These are phyloP conservation scores for Aplocera efformata DNA, from an alignment of 2,888 invertebrate genomes.

Conservation along the genomic window DNA sequence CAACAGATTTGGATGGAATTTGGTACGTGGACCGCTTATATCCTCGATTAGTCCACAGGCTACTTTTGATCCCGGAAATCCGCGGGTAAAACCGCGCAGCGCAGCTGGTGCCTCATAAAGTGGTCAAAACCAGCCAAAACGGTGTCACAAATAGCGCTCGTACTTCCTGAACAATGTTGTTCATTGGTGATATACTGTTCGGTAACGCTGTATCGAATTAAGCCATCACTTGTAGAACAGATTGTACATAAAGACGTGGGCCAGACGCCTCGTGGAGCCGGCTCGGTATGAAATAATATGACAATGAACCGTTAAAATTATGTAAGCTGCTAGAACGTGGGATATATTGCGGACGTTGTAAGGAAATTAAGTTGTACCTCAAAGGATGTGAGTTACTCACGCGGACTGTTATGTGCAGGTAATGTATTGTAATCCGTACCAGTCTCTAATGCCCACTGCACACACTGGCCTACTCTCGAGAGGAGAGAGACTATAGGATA, in stretches of 20 bases:
- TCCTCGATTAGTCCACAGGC: too few species aligned
- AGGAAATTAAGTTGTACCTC: constrained; percentile 17
- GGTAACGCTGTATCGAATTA: constrained; percentile 30
- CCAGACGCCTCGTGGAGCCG: constrained; percentile 18
- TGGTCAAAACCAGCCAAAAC: too few species aligned
- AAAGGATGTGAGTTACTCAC: constrained; percentile 10
- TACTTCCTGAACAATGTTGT: constrained; percentile 25
- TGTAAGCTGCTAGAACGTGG: constrained; percentile 13
- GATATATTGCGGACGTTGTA: constrained; percentile 15
- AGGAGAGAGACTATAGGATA: too few species aligned
- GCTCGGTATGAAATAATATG: constrained; percentile 25
- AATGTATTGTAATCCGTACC: constrained; percentile 14
- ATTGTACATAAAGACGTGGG: constrained; percentile 22
- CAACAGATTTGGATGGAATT: too few species aligned
- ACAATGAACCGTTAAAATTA: constrained; percentile 23
- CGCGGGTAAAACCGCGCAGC: too few species aligned
- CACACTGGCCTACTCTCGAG: too few species aligned
- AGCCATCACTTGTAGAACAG: constrained; percentile 28
- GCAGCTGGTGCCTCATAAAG: too few species aligned
- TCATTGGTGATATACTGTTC: constrained; percentile 27
- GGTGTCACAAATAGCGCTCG: background rate
- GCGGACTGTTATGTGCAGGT: constrained; percentile 5
- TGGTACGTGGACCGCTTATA: too few species aligned
- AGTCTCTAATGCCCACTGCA: too few species aligned
- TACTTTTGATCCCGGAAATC: too few species aligned